Conservation (phyloP, 1,140 invertebrate genomes). For the Drosophila tropicalis region DNA sequence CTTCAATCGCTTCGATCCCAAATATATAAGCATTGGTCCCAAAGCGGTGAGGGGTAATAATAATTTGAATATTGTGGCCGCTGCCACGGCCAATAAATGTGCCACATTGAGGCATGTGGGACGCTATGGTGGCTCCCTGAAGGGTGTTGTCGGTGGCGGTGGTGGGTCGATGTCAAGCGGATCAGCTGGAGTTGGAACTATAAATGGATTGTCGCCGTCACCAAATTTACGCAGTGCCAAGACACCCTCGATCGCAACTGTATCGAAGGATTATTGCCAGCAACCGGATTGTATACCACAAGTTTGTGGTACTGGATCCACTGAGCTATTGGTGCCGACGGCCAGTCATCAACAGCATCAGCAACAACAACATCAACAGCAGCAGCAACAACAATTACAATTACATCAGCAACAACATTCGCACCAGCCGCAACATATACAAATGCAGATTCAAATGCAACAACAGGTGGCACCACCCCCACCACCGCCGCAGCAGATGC, state of each 20-base stretch:
- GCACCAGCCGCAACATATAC: conserved; percentile 27
- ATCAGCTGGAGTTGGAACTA: conserved; percentile 1
- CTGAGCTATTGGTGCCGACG: conserved; percentile 47
- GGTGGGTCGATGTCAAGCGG: background rate
- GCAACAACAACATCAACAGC: conserved; percentile 15
- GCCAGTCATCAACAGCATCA: conserved; percentile 12
- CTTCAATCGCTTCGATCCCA: conserved; percentile 86
- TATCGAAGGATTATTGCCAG: conserved; percentile 82
- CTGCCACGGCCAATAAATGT: conserved; percentile 73
- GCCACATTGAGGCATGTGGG: conserved; percentile 81
- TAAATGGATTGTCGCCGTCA: conserved; percentile 56
- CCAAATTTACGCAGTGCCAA: conserved; percentile 80
- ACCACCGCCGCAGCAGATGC: conserved; percentile 34
- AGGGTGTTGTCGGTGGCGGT: conserved; percentile 44
- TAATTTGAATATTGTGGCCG: conserved; percentile 72
- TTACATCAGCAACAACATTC: conserved; percentile 21
- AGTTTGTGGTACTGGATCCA: conserved; percentile 53
- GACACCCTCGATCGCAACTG: conserved; percentile 80
- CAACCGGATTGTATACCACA: conserved; percentile 80
- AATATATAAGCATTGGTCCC: conserved; percentile 86
- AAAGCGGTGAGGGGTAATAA: conserved; percentile 84
- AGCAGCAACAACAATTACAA: conserved; percentile 24
- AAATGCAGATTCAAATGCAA: conserved; percentile 14
- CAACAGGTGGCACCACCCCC: conserved; percentile 31
- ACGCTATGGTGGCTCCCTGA: conserved; percentile 84